Evolutionary conservation across 2,888 invertebrate genomes (phyloP).

Genomic region (Meganola albula): DNA sequence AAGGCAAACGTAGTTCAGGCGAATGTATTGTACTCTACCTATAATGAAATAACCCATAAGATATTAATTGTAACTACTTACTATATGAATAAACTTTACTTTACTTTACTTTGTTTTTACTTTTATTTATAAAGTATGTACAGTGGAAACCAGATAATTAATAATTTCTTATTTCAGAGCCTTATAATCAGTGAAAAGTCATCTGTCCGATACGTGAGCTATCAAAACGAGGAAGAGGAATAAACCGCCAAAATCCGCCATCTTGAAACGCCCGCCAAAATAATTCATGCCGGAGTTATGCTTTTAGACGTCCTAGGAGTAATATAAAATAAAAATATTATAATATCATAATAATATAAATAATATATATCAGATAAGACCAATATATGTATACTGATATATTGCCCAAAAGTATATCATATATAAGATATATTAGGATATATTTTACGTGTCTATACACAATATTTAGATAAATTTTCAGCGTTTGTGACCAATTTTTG

Average conservation of each 20-base stretch:
- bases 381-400: conserved; percentile 44
- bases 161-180: conserved; percentile 78
- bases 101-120: too few species aligned
- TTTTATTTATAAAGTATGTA: too few species aligned
- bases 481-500: conserved; percentile 33
- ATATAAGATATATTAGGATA: conserved; percentile 30
- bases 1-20: too few species aligned
- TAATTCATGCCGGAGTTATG: conserved; percentile 21
- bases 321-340: conserved; percentile 6
- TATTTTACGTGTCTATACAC: conserved; percentile 31
- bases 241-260: conserved; percentile 57
- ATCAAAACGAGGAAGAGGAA: conserved; percentile 94
- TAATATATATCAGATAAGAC: conserved; percentile 20
- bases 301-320: conserved; percentile 24
- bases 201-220: conserved; percentile 96
- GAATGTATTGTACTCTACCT: too few species aligned
- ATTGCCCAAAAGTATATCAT: conserved; percentile 40
- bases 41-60: too few species aligned
- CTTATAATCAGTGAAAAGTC: conserved; percentile 94
- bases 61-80: too few species aligned
- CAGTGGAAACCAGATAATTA: neutral
- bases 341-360: too few species aligned
- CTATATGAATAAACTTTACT: too few species aligned
- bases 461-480: conserved; percentile 19
- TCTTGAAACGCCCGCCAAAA: conserved; percentile 37